Conservation (phyloP, 2,113 vertebrate species). For the Acrocephalus arundinaceus region DNA sequence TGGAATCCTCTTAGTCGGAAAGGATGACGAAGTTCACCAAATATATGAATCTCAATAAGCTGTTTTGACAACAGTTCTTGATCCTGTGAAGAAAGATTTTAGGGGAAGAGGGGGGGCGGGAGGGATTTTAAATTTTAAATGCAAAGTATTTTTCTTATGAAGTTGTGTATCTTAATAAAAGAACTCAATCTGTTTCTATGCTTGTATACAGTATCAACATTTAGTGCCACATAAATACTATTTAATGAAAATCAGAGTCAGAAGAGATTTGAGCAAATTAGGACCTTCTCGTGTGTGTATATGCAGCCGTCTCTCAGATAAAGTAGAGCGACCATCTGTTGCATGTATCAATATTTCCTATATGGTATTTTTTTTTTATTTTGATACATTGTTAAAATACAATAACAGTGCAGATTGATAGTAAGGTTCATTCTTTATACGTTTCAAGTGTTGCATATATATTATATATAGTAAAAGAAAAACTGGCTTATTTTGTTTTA, state of each 20-base stretch:
- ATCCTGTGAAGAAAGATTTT: slow-evolving; percentile 77
- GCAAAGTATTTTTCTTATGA: slow-evolving; percentile 85
- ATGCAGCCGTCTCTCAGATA: slow-evolving; percentile 71
- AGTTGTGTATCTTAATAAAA: slow-evolving; percentile 83
- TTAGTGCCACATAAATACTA: slow-evolving; percentile 77
- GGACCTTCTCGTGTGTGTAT: slow-evolving; percentile 70
- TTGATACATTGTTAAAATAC: slow-evolving; percentile 69
- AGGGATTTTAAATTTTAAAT: slow-evolving; percentile 78
- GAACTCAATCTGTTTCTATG: slow-evolving; percentile 76
- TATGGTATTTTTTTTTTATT: slow-evolving; percentile 63
- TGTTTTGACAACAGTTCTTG: slow-evolving; percentile 69
- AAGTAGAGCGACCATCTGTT: slow-evolving; percentile 72
- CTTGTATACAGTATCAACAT: slow-evolving; percentile 75
- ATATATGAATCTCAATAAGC: slow-evolving; percentile 39
- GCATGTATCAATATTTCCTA: slow-evolving; percentile 80
- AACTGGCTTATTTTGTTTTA: slow-evolving; percentile 85
- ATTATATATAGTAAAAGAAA: slow-evolving; percentile 73
- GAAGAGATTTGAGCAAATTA: slow-evolving; percentile 44
- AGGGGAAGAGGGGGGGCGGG: slow-evolving; percentile 65
- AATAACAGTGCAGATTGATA: slow-evolving; percentile 74
- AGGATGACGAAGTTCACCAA: slow-evolving; percentile 37
- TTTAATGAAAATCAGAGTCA: slow-evolving; percentile 68
- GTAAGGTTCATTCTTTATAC: slow-evolving; percentile 73
- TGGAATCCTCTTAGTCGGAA: slow-evolving; percentile 87
- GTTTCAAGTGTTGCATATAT: slow-evolving; percentile 77